Base-by-base conservation (phyloP, 2,797 vertebrate genomes). In the Muscicapa comitata region DNA sequence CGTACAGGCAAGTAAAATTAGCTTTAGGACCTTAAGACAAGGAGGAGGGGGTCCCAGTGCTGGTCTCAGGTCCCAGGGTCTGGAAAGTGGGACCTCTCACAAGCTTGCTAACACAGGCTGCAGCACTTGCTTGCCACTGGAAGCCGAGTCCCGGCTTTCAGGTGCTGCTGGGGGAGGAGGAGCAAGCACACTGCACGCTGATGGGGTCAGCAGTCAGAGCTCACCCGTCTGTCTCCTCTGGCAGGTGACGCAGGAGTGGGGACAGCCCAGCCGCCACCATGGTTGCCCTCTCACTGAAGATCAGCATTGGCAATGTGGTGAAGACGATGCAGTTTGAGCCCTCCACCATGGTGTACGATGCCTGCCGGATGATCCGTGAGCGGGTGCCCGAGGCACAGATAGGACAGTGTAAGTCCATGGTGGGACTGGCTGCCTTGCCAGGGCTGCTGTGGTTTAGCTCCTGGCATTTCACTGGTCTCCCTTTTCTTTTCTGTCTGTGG, bases 251-350 rank as follows among this genome's bases (percentile, higher is more conserved):
- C 91, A 95, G 97, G 89, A 97, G 95, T 88, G 73, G 84, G 97
- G 62, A 95, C 93, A 59, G 31, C 78, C 90, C 72, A 93, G 67
- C 97, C 40, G 98, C 98, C 98, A 97, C 97, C 98, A 99, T 99
- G 99, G 99, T 99, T 97, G 99, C 99, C 43, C 98, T 99, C 84
- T 99, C 99, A 2, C 98, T 99, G 93, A 99, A 99, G 98, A 99
- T 99, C 96, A 98, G 99, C 85, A 99, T 99, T 14, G 99, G 99
- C 67, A 99, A 99, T 66, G 99, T 99, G 97, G 98, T 99, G 98
- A 99, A 99, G 98, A 99, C 99, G 1, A 99, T 99, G 99, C 99
- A 99, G 97, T 99, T 99, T 14, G 99, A 99, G 97, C 99, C 99
- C 17, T 99, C 99, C 96, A 99, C 99, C 83, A 98, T 99, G 99